Conservation (phyloP, 2,113 vertebrate species). For the Bos indicus region DNA sequence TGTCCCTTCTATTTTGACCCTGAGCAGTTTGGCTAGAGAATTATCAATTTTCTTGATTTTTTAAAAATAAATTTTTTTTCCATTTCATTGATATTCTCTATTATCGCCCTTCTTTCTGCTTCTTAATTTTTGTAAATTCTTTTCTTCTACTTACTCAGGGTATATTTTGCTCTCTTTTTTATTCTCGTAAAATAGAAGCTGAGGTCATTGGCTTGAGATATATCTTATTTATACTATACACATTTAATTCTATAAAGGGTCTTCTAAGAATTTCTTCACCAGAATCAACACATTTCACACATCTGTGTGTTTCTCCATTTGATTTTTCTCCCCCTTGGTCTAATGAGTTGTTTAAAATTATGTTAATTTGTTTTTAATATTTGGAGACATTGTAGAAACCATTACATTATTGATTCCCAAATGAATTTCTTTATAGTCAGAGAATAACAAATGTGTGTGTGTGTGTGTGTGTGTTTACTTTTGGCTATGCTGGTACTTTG, state of each 20-base stretch:
- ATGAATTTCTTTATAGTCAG: not conserved
- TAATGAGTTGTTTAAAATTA: not conserved
- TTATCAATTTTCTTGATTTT: not conserved
- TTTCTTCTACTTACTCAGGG: not conserved
- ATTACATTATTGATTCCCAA: not conserved
- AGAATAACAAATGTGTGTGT: not conserved
- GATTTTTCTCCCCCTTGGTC: not conserved
- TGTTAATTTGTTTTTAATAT: not conserved
- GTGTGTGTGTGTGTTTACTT: not conserved
- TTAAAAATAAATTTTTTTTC: not conserved
- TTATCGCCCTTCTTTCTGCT: not conserved
- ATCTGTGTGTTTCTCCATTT: not conserved
- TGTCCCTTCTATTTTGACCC: not conserved
- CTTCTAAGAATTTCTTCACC: not conserved
- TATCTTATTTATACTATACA: not conserved
- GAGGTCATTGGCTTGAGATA: not conserved
- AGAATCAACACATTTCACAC: not conserved
- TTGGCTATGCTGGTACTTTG: not conserved
- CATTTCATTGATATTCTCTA: not conserved
- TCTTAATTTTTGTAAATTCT: not conserved
- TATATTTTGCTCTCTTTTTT: not conserved
- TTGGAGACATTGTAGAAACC: not conserved
- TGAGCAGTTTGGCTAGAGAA: not conserved
- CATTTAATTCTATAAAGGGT: not conserved
- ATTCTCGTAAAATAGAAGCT: not conserved